Evolutionary conservation across 2,888 invertebrate species (phyloP).

Genomic region (Tanaodytes sp.): DNA sequence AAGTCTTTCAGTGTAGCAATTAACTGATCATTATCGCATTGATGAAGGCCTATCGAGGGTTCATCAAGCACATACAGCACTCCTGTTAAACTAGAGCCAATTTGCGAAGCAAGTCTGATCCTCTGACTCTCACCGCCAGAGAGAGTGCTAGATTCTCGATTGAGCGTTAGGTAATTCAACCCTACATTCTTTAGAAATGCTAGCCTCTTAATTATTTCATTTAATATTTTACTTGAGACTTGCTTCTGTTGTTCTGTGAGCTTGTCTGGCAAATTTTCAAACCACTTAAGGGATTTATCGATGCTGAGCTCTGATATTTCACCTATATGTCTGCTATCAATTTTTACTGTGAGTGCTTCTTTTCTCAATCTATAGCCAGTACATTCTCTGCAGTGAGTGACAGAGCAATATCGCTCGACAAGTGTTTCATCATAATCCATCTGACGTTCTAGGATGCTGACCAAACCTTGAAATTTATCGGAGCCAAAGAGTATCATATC

Average conservation of each 20-base stretch:
- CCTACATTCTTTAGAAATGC: conserved; percentile 34
- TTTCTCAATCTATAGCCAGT: conserved; percentile 25
- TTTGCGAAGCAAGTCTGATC: conserved; percentile 35
- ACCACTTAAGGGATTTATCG: conserved; percentile 14
- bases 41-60: conserved; percentile 42
- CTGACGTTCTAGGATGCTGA: conserved; percentile 21
- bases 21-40: conserved; percentile 39
- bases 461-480: conserved; percentile 28
- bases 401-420: conserved; percentile 24
- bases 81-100: conserved; percentile 27
- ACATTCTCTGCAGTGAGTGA: conserved; percentile 20
- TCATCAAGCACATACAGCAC: conserved; percentile 40
- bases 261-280: conserved; percentile 22
- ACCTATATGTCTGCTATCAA: conserved; percentile 26
- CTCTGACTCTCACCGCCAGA: conserved; percentile 38
- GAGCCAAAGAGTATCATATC: conserved; percentile 35
- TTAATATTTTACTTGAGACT: conserved; percentile 26
- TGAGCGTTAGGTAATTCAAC: conserved; percentile 29
- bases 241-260: conserved; percentile 30
- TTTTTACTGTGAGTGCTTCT: conserved; percentile 30
- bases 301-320: conserved; percentile 23
- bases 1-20: conserved; percentile 32
- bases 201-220: conserved; percentile 31
- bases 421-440: conserved; percentile 26
- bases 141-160: conserved; percentile 29